These are phyloP conservation scores for Apaloderma vittatum DNA, from an alignment of 2,113 vertebrate genomes.

Conservation along the genomic window DNA sequence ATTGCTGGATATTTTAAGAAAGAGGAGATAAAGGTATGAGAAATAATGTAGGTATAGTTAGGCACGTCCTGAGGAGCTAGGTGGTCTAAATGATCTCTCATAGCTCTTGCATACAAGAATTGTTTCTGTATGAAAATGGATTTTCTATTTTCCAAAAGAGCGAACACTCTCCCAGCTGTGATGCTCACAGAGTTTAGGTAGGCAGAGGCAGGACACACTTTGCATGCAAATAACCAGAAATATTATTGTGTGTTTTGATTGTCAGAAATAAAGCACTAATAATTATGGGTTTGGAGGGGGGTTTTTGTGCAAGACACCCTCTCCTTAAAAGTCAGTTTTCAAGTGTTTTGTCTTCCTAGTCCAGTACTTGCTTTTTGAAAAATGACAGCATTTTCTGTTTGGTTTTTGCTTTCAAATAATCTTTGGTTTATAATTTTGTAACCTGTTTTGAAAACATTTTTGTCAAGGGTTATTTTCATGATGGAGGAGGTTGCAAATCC, in stretches of 20 bases:
- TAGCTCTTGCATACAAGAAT: background rate
- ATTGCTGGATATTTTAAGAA: background rate
- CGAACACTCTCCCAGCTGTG: background rate
- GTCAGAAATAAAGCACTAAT: background rate
- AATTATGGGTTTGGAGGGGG: background rate
- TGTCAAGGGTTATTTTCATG: background rate
- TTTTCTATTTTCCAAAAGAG: background rate
- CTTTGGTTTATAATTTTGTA: background rate
- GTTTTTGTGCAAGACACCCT: background rate
- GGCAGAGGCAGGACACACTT: constrained; percentile 12
- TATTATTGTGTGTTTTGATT: background rate
- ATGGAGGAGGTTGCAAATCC: background rate
- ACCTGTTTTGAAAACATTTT: background rate
- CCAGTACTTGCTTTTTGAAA: background rate
- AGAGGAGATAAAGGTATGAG: background rate
- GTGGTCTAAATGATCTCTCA: background rate
- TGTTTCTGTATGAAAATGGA: background rate
- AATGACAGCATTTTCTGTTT: background rate
- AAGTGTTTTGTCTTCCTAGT: background rate
- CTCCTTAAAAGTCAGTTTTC: background rate
- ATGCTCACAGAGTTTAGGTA: background rate
- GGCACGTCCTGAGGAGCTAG: background rate
- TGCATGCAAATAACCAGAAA: background rate
- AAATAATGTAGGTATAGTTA: background rate
- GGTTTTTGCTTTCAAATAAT: background rate